Base-by-base conservation (phyloP, 2,888 invertebrate species). In the Nemapogon koenigi region DNA sequence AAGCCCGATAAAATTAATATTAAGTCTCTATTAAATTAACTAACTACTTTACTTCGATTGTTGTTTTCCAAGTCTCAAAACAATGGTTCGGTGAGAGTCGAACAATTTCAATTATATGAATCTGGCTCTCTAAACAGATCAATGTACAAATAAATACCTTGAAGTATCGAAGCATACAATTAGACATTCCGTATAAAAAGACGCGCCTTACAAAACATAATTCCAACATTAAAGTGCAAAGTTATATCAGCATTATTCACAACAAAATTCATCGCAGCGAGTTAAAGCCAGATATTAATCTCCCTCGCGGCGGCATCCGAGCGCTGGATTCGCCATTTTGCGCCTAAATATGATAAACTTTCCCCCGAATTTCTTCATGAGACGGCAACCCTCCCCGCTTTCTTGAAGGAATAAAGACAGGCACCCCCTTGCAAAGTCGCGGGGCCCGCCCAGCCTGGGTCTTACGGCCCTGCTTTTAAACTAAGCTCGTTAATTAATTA, bases 401-500 rank as follows among this genome's bases (percentile, higher is more conserved):
- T 59, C 62, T 66, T 65, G 55, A 17, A 57, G 59, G 57, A 59
- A 49, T 60, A 59, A n/a, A 33, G 11, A 33, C 16, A 31, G n/a
- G 31, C 16, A 16, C 16, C 31, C 33, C 33, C 37, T 19, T 18
- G 13, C 11, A 16, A 27, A 27, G 28, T 26, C 6, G 18, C 27
- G 30, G 51, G 50, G 48, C 62, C 64, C 62, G 52, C 37, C 38
- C 39, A 30, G 60, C 64, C 64, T 68, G 63, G 67, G 75, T 70
- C 75, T 76, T 76, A 76, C 71, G 69, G 69, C 76, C 76, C 78
- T 72, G 76, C 78, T 79, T 79, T 79, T 78, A 78, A 79, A 79
- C 78, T 80, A 79, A 80, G 79, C 79, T 76, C 76, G 79, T 79
- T 80, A 80, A 80, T 80, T 80, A 80, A 80, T 80, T 80, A 80